phyloP scores from a whole-genome alignment of 2,888 invertebrate species.

The Hirtodrosophila duncani region DNA sequence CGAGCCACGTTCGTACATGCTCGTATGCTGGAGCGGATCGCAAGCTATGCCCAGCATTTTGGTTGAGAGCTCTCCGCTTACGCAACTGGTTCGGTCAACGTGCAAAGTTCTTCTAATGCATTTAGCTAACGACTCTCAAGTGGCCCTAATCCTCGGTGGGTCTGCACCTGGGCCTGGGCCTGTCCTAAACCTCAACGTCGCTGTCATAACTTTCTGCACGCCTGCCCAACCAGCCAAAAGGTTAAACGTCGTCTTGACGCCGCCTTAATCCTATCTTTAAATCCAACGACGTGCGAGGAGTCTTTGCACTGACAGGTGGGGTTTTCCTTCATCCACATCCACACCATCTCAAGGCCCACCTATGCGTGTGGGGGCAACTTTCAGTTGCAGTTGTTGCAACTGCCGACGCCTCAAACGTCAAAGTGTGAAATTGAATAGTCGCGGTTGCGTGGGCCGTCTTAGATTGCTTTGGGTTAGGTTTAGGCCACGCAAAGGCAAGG shows the following conservation, averaged over 20 bases:
- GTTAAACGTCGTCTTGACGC: constrained; percentile 24
- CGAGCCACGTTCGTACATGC: constrained; percentile 82
- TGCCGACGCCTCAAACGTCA: constrained; percentile 52
- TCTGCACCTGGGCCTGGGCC: no score
- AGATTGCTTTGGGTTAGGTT: constrained; percentile 1
- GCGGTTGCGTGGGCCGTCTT: constrained; percentile 51
- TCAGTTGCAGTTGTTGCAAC: constrained; percentile 37
- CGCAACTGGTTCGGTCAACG: constrained; percentile 63
- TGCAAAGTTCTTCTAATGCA: constrained; percentile 67
- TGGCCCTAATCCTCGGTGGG: constrained; percentile 38
- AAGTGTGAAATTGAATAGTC: constrained; percentile 61
- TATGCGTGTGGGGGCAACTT: constrained; percentile 50
- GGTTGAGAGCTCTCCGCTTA: background rate
- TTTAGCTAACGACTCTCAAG: constrained; percentile 4
- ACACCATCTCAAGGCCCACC: constrained; percentile 40
- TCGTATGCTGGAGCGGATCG: constrained; percentile 81
- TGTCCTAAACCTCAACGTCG: constrained; percentile 10
- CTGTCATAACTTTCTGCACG: constrained; percentile 40
- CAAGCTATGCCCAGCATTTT: constrained; percentile 77
- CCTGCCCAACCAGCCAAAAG: constrained; percentile 13
- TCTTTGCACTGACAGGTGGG: no score
- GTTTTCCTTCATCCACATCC: background rate
- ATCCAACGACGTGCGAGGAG: constrained; percentile 12
- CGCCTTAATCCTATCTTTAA: constrained; percentile 52
- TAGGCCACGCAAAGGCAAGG: no score